Evolutionary conservation across 2,888 invertebrate genomes (phyloP).

Genomic region (Ptilodon capucinus): DNA sequence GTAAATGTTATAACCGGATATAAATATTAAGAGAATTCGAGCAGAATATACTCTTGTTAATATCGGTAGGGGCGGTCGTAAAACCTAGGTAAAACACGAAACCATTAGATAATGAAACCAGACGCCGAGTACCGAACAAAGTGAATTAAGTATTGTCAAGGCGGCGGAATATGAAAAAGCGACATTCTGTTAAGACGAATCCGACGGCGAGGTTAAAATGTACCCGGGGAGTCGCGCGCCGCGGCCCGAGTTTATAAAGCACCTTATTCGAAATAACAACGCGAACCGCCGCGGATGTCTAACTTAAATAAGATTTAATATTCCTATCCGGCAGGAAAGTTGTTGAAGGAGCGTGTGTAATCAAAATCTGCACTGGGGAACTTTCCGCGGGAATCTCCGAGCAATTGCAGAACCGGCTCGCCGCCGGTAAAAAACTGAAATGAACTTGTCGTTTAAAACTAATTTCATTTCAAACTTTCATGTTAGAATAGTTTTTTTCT

Average conservation of each 20-base stretch:
- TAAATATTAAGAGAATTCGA: conserved; percentile 40
- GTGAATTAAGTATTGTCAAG: conserved; percentile 45
- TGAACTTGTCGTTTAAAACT: conserved; percentile 81
- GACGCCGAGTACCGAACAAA: conserved; percentile 27
- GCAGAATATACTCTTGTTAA: conserved; percentile 27
- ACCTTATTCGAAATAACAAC: conserved; percentile 80
- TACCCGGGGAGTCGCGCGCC: conserved; percentile 50
- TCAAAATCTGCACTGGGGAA: conserved; percentile 79
- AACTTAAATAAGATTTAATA: conserved; percentile 83
- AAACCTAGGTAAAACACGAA: conserved; percentile 39
- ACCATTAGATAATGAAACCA: conserved; percentile 47
- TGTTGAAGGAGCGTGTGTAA: conserved; percentile 79
- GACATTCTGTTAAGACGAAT: conserved; percentile 45
- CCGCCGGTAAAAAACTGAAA: conserved; percentile 76
- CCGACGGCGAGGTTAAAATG: conserved; percentile 60
- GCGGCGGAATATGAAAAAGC: conserved; percentile 42
- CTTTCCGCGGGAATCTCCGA: conserved; percentile 70
- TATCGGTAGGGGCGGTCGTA: conserved; percentile 19
- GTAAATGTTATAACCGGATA: conserved; percentile 40
- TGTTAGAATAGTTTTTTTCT: conserved; percentile 74
- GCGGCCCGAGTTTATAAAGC: conserved; percentile 69
- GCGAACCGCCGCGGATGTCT: conserved; percentile 74
- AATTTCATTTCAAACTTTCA: conserved; percentile 78
- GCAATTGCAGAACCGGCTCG: conserved; percentile 71
- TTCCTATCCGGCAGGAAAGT: conserved; percentile 78